Conservation (phyloP, 2,888 invertebrate species). For the Scotopteryx bipunctaria region DNA sequence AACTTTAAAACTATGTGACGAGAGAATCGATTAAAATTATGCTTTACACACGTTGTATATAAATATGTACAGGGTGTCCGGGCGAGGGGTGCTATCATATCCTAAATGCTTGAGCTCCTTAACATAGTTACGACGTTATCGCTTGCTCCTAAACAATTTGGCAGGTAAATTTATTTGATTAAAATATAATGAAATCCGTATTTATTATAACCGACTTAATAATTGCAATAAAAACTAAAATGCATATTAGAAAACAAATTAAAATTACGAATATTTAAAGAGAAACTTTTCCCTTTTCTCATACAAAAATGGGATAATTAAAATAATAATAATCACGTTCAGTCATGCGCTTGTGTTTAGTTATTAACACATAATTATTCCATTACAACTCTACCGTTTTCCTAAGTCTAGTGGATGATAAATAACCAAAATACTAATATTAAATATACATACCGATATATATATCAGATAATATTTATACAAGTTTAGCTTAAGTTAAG, state of each 20-base stretch:
- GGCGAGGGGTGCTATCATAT: constrained; percentile 66
- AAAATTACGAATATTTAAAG: constrained; percentile 82
- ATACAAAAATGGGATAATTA: constrained; percentile 67
- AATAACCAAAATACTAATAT: constrained; percentile 83
- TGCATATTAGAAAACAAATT: constrained; percentile 79
- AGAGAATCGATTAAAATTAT: constrained; percentile 82
- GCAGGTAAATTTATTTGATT: constrained; percentile 78
- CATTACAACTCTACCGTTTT: constrained; percentile 79
- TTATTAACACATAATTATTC: constrained; percentile 82
- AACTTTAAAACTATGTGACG: constrained; percentile 82
- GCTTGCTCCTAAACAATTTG: constrained; percentile 79
- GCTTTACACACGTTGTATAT: constrained; percentile 75
- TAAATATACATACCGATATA: constrained; percentile 83
- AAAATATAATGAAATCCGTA: constrained; percentile 75
- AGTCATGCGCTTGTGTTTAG: constrained; percentile 78
- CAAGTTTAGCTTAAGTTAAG: constrained; percentile 83
- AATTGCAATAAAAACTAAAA: constrained; percentile 81
- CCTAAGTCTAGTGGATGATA: constrained; percentile 82
- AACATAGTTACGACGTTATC: constrained; percentile 66
- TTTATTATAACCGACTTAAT: constrained; percentile 72
- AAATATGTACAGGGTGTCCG: constrained; percentile 73
- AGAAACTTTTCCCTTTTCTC: constrained; percentile 71
- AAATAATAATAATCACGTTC: constrained; percentile 76
- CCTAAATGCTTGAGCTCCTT: constrained; percentile 80
- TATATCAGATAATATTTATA: constrained; percentile 81